phyloP scores from a whole-genome alignment of 2,113 vertebrate genomes.

The Reinhardtius hippoglossoides region DNA sequence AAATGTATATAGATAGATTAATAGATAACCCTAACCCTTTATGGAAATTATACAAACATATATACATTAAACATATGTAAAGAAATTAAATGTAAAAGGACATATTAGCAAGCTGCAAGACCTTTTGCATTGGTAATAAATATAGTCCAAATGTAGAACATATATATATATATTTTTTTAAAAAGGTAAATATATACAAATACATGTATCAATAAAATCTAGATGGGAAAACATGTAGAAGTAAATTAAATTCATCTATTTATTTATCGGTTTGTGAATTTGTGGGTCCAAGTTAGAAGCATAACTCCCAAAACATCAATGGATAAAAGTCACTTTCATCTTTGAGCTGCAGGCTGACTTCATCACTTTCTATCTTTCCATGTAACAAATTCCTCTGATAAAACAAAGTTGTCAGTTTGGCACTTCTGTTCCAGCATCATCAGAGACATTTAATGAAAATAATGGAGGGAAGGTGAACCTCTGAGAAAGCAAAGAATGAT shows the following conservation, averaged over 20 bases:
- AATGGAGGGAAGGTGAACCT: constrained; percentile 12
- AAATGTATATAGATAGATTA: too few relatives aligned
- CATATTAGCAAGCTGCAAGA: too few relatives aligned
- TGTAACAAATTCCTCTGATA: constrained; percentile 49
- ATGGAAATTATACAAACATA: too few relatives aligned
- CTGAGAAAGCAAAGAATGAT: constrained; percentile 13
- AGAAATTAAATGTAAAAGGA: too few relatives aligned
- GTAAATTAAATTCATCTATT: too few relatives aligned
- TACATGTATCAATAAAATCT: not conserved
- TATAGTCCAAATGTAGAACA: too few relatives aligned
- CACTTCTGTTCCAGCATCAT: constrained; percentile 23
- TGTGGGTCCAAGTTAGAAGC: not conserved
- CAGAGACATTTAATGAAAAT: not conserved
- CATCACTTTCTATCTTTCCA: constrained; percentile 21
- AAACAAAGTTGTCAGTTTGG: constrained; percentile 11
- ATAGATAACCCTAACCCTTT: too few relatives aligned
- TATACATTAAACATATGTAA: too few relatives aligned
- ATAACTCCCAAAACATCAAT: constrained; percentile 42
- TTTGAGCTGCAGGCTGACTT: constrained; percentile 19
- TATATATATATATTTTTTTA: too few relatives aligned
- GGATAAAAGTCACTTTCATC: constrained; percentile 52
- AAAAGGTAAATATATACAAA: not conserved
- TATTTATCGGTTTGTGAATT: too few relatives aligned
- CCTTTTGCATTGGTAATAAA: too few relatives aligned
- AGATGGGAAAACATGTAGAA: too few relatives aligned